Evolutionary conservation across 2,888 invertebrate genomes (phyloP).

Genomic region (Heliconius sara): DNA sequence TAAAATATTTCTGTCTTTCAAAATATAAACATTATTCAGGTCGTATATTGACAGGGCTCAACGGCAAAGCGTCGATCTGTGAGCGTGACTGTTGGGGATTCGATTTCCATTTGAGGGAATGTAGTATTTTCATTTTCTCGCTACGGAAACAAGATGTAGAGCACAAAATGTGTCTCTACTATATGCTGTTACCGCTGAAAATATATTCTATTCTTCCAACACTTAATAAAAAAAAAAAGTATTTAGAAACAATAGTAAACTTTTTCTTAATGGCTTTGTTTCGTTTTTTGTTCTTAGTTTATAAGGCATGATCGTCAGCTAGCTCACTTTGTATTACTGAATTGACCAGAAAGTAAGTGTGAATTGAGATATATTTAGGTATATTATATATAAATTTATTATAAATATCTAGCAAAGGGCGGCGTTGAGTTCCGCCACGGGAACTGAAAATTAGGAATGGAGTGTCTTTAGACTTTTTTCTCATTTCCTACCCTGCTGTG

Average conservation of each 20-base stretch:
- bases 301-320: constrained; percentile 40
- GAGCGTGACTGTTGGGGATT: neutral
- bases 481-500: no score
- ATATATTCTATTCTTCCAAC: neutral
- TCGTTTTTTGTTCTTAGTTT: constrained; percentile 7
- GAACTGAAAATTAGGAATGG: no score
- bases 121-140: neutral
- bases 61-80: neutral
- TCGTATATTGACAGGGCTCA: neutral
- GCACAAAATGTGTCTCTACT: no score
- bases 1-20: neutral
- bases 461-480: no score
- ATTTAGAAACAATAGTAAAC: neutral
- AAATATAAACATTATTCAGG: neutral
- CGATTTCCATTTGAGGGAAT: neutral
- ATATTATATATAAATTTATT: no score
- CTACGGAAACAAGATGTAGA: neutral
- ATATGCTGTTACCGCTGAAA: neutral
- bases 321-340: constrained; percentile 31
- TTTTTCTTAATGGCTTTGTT: neutral
- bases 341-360: constrained; percentile 12
- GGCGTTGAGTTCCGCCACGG: no score
- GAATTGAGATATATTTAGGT: neutral
- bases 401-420: no score
- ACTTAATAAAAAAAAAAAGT: neutral